These are phyloP conservation scores for Orchestes rusci DNA, from an alignment of 2,888 invertebrate genomes.

Conservation along the genomic window DNA sequence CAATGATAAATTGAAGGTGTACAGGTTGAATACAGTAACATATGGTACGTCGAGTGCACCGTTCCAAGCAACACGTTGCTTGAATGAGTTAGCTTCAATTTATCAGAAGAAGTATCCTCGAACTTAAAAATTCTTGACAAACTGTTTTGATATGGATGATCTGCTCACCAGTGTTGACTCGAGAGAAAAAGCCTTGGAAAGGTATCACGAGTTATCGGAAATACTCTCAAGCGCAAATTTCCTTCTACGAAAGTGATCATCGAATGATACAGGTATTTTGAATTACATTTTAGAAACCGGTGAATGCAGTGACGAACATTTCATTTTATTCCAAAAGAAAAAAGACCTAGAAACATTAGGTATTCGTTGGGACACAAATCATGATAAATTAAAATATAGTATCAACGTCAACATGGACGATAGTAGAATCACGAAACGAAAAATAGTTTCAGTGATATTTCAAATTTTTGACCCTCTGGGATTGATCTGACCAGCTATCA, in stretches of 20 bases:
- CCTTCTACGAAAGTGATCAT: not conserved
- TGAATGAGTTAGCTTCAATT: slow-evolving; percentile 1
- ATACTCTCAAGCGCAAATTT: too few relatives aligned
- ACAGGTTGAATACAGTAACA: slow-evolving; percentile 1
- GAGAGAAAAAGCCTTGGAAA: too few relatives aligned
- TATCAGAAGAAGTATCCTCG: not conserved
- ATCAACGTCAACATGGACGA: too few relatives aligned
- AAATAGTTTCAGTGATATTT: not conserved
- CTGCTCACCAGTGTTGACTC: too few relatives aligned
- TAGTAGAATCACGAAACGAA: not conserved
- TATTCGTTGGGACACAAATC: not conserved
- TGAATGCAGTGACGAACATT: not conserved
- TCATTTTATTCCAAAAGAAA: not conserved
- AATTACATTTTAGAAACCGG: not conserved
- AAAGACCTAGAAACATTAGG: not conserved
- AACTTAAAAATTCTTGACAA: too few relatives aligned
- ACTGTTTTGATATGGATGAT: too few relatives aligned
- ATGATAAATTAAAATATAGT: too few relatives aligned
- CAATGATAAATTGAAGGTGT: not conserved
- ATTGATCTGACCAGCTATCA: slow-evolving; percentile 2
- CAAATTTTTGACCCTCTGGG: slow-evolving; percentile 2
- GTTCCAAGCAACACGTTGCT: slow-evolving; percentile 1
- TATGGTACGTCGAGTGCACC: slow-evolving; percentile 1
- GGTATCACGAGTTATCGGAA: too few relatives aligned
- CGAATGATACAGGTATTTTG: not conserved